Evolutionary conservation across 2,113 vertebrate genomes (phyloP).

Genomic region (Nestor notabilis): DNA sequence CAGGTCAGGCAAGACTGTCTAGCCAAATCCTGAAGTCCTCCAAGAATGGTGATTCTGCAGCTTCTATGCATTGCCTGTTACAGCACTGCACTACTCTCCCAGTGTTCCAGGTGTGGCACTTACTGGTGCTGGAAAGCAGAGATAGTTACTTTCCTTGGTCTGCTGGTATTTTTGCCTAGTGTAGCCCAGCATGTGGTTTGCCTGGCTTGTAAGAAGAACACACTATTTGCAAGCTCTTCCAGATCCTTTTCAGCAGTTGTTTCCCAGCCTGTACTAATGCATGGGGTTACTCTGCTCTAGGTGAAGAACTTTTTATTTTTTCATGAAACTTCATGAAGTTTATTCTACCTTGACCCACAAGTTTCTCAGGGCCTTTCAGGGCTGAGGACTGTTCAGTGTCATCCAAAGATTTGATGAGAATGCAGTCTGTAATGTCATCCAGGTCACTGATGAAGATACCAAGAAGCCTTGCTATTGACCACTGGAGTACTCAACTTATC

Average conservation of each 20-base stretch:
- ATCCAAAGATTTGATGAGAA: neutral
- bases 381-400: neutral
- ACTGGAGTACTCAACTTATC: neutral
- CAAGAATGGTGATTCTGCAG: neutral
- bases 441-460: neutral
- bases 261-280: neutral
- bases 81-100: neutral
- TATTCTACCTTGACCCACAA: neutral
- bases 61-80: neutral
- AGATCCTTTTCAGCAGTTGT: neutral
- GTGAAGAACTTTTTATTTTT: neutral
- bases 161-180: neutral
- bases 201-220: neutral
- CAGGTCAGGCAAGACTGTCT: neutral
- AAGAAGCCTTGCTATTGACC: neutral
- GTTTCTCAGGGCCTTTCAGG: neutral
- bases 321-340: neutral
- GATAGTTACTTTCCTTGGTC: neutral
- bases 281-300: neutral
- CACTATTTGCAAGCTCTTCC: neutral
- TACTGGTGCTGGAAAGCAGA: neutral
- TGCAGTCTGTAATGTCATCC: neutral
- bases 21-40: neutral
- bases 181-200: neutral
- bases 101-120: neutral